Evolutionary conservation across 2,797 vertebrate species (phyloP), one percentile per base, ranked within the genome.

Genomic region (Sebastes elongatus): DNA sequence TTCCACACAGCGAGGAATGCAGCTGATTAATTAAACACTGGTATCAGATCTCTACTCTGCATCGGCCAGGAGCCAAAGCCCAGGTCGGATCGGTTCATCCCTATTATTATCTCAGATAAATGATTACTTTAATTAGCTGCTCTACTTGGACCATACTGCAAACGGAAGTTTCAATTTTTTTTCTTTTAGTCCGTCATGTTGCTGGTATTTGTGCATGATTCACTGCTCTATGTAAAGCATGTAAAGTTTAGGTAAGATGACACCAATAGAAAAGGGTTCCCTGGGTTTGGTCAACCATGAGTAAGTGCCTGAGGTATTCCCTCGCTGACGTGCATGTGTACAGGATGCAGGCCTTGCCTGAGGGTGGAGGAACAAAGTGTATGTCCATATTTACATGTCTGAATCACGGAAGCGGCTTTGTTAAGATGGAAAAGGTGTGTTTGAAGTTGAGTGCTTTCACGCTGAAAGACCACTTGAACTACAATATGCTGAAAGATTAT

Each of bases 261-360:
- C 11, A 57, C 74, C 72, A 49, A 33, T 14, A 46, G 46, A 72
- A 71, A 66, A 35, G 35, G 53, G 7, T 42, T 78, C n/a, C 27
- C 33, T 64, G 7, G 9, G 64, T 74, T 84, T 83, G 53, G 14
- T 72, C 65, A 74, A 38, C n/a, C 33, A 23, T 67, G 57, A 85
- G 30, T 8, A n/a, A n/a, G 9, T 10, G 7, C 20, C 4, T 9
- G 18, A 76, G 46, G 68, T 66, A 70, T 85, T 88, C 49, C 64
- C 23, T 78, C 8, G 1, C 2, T 23, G 11, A 56, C 49, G n/a
- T 56, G 4, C 3, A 14, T 35, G 35, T 20, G 18, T 11, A 6
- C 6, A 32, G 27, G 28, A 23, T 22, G 27, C n/a, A 0, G 9
- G 35, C 64, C 78, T 49, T 46, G 0, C 74, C 71, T 22, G 0